Percentiles rank a stretch among this genome's conserved stretches.
These are phyloP conservation scores for Cheilosia scutellata DNA, from an alignment of 2,888 invertebrate species.

Conservation along the genomic window DNA sequence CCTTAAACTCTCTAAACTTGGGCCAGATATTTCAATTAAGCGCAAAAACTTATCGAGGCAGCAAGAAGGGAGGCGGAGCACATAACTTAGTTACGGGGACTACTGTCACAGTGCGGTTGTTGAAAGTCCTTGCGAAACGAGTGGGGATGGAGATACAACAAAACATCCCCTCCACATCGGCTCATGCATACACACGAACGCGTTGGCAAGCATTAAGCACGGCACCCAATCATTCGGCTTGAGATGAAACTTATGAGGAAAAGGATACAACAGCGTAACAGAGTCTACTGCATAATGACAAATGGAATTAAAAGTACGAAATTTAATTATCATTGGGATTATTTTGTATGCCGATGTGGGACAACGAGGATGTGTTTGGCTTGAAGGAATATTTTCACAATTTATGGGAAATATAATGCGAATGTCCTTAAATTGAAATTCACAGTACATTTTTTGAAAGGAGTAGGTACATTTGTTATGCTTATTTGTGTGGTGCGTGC, in stretches of 20 bases:
- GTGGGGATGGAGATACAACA: slow-evolving; percentile 26
- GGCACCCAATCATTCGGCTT: slow-evolving; percentile 44
- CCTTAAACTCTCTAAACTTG: slow-evolving; percentile 67
- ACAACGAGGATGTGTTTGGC: not conserved
- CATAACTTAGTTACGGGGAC: slow-evolving; percentile 65
- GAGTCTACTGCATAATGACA: slow-evolving; percentile 58
- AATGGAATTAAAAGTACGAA: slow-evolving; percentile 69
- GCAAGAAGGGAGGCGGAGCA: slow-evolving; percentile 21
- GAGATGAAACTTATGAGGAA: slow-evolving; percentile 48
- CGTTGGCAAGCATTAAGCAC: slow-evolving; percentile 17
- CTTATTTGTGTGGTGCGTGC: not conserved
- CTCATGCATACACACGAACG: slow-evolving; percentile 3
- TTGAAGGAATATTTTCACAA: not conserved
- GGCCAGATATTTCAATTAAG: slow-evolving; percentile 74
- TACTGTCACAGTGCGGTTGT: slow-evolving; percentile 62
- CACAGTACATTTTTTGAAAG: not conserved
- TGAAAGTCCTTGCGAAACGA: slow-evolving; percentile 46
- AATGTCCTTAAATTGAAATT: not conserved
- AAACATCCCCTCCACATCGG: not conserved
- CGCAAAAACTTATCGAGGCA: slow-evolving; percentile 63
- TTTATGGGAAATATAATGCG: not conserved
- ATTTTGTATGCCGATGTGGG: slow-evolving; percentile 17
- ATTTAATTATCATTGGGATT: slow-evolving; percentile 65
- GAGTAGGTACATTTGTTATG: not conserved
- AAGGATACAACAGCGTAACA: slow-evolving; percentile 47